Conservation (phyloP, 2,888 invertebrate genomes). For the Chironomus tentans region DNA sequence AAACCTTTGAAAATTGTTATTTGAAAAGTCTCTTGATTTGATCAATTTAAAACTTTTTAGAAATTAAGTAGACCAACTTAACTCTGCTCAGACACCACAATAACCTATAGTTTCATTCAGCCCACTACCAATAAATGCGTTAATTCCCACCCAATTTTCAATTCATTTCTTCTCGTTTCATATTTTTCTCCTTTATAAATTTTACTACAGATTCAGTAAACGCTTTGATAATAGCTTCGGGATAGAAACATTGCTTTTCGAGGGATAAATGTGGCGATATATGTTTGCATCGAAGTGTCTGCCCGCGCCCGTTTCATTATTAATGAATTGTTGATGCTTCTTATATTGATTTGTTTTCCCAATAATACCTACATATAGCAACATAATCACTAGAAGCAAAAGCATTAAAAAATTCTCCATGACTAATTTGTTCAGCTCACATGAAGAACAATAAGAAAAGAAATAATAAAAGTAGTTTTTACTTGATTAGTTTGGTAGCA, state of each 20-base stretch:
- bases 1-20: no score
- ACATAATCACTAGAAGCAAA: constrained; percentile 20
- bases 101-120: no score
- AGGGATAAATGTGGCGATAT: background rate
- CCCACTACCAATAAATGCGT: no score
- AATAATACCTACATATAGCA: background rate
- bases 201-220: background rate
- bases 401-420: constrained; percentile 6
- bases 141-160: no score
- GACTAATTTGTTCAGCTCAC: constrained; percentile 1
- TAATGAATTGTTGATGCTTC: constrained; percentile 22
- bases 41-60: no score
- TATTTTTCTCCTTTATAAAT: no score
- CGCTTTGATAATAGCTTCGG: background rate
- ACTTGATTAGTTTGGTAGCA: constrained; percentile 25
- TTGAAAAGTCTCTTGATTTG: no score
- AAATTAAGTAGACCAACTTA: no score
- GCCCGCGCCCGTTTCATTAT: background rate
- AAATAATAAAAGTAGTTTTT: background rate
- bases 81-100: no score
- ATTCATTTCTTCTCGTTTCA: no score
- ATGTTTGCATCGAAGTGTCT: background rate
- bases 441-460: background rate
- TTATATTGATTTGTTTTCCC: background rate
- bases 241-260: background rate